Base-by-base conservation (phyloP, 2,888 invertebrate genomes). In the Mimachlamys varia region DNA sequence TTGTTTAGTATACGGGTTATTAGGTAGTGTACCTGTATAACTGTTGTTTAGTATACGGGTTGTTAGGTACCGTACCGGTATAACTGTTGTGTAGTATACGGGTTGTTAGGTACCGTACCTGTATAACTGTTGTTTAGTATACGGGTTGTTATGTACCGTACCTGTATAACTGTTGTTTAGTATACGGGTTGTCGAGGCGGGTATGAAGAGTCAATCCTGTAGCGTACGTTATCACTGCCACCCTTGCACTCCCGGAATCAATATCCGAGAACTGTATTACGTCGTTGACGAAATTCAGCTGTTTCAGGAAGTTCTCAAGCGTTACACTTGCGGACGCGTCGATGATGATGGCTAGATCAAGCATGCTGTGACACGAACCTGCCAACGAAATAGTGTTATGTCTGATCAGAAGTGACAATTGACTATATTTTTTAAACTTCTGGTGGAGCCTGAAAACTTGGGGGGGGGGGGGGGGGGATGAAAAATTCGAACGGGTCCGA, bases 161-260 rank as follows among this genome's bases (percentile, higher is more conserved):
- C 76, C 76, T 76, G 76, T 76, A 76, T 76, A 76, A 76, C 33
- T 76, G 33, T 76, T 33, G 33, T 76, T 76, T 76, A 1, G 76
- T 76, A 22, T 76, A 76, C 76, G 76, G 76, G 27, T 33, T 76
- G 17, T 76, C 15, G 33, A 76, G 33, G 27, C 4, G 10, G 27
- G 33, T 76, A 22, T 76, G 33, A 33, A 33, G 4, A 2, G 76
- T 27, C 2, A 76, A 13, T 13, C 33, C 76, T 0, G 76, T 76
- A 10, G 76, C 76, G 33, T 76, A 76, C 15, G 76, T 76, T 33
- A 12, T 33, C 13, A 76, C 17, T 10, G 76, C 76, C 7, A 76
- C 33, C 76, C 76, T 76, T 33, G 27, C 12, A 27, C 10, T 2
- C 10, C 76, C 76, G 13, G 76, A 76, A 76, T 76, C 15, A 10